Conservation (phyloP, 1,140 invertebrate species). For the Neodiprion lecontei region DNA sequence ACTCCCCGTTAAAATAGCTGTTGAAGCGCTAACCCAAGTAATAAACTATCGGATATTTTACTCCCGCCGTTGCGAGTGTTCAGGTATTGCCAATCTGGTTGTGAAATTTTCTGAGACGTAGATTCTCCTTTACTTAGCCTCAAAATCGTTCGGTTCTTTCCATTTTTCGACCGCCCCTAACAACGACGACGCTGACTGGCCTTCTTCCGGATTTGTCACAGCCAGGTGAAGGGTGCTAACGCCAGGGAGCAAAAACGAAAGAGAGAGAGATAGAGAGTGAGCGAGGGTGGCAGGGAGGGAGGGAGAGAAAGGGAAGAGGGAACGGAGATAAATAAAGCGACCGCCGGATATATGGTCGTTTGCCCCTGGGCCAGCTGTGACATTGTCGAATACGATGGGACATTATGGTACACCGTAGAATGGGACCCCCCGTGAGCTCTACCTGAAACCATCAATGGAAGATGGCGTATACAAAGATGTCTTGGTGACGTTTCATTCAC, state of each 20-base stretch:
- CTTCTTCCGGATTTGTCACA: slow-evolving; percentile 43
- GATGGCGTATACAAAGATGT: neutral
- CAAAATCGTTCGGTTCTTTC: too few species aligned
- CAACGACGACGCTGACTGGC: neutral
- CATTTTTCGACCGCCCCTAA: too few species aligned
- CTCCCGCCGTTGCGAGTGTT: too few species aligned
- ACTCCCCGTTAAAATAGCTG: too few species aligned
- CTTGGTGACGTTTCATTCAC: slow-evolving; percentile 12
- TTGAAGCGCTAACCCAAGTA: too few species aligned
- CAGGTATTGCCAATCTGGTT: too few species aligned
- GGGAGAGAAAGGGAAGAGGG: too few species aligned
- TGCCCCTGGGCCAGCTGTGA: slow-evolving; percentile 21
- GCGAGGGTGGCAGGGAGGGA: too few species aligned
- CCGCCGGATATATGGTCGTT: slow-evolving; percentile 41
- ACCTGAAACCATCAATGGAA: neutral
- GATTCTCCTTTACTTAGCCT: too few species aligned
- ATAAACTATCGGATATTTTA: too few species aligned
- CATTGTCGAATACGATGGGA: neutral
- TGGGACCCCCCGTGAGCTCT: neutral
- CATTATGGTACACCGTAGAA: neutral
- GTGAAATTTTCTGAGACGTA: too few species aligned
- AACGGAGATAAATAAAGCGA: neutral
- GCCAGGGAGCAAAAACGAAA: too few species aligned
- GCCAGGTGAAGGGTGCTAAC: slow-evolving; percentile 33
- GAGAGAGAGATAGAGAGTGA: neutral